Evolutionary conservation across 2,888 invertebrate genomes (phyloP).

Genomic region (Fabriciana adippe): DNA sequence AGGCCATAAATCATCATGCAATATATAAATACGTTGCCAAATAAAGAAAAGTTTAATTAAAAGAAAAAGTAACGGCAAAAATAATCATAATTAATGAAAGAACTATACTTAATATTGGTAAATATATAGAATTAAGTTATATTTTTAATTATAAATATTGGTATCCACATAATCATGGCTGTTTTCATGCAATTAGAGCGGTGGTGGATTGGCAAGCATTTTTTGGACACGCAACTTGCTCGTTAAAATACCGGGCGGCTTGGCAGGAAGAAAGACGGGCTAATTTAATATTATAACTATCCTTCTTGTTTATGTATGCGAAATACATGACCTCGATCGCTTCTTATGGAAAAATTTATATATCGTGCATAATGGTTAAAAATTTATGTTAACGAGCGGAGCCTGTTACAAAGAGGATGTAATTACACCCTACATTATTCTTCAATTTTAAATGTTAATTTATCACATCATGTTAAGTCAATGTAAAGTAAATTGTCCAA

Average conservation of each 20-base stretch:
- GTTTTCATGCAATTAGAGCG: conserved; percentile 65
- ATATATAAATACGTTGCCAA: background rate
- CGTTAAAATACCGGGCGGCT: conserved; percentile 71
- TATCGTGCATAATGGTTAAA: conserved; percentile 44
- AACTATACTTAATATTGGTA: background rate
- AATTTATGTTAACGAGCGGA: conserved; percentile 50
- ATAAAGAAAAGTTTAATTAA: background rate
- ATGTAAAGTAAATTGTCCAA: too few species aligned
- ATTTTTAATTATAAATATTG: conserved; percentile 35
- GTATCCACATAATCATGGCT: conserved; percentile 41
- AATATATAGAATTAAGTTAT: conserved; percentile 17
- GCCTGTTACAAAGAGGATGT: conserved; percentile 6
- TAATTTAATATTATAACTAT: conserved; percentile 69
- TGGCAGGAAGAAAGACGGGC: conserved; percentile 61
- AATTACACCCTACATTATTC: background rate
- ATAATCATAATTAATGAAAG: background rate
- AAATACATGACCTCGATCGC: conserved; percentile 65
- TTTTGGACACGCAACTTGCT: conserved; percentile 60
- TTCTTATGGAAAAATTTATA: conserved; percentile 55
- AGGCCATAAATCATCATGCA: background rate
- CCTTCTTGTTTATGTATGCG: conserved; percentile 61
- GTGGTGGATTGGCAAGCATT: conserved; percentile 52
- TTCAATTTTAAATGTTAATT: background rate
- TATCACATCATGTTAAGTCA: too few species aligned
- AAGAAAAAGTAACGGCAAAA: background rate